Base-by-base conservation (phyloP, 1,140 invertebrate species). In the Parapsyche elsis region DNA sequence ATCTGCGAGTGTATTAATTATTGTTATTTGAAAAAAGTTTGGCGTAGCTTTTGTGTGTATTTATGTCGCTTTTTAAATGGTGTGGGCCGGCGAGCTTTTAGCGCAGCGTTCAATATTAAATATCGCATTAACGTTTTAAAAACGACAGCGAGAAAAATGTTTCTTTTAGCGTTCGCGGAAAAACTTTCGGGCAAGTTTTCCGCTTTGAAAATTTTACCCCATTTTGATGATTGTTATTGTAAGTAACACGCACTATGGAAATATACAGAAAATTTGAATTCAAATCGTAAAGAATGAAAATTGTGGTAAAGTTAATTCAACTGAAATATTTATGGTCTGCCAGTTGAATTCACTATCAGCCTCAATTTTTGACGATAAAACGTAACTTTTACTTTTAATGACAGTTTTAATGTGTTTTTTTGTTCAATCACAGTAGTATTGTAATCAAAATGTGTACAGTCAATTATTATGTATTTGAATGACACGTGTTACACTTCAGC, bases 181-280 rank as follows among this genome's bases (percentile, higher is more conserved):
- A 73, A 73, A 49, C 45, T 73, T 73, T 73, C 14, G 14, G 19
- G 2, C 24, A 73, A 73, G 38, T 73, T 73, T 73, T 73, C 71
- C 71, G 71, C 30, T 46, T 46, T 12, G 44, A 46, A 73, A 73
- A 73, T 38, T 67, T 73, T 14, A 9, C 9, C 26, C 19, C 9
- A 12, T 46, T 46, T 46, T 73, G 23, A 23, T 38, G 71, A 49
- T 49, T 73, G 21, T 73, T 73, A 73, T 38, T 38, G 30, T 38
- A 38, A 38, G 53, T n/a, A n/a, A n/a, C n/a, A n/a, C n/a, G n/a
- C n/a, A n/a, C n/a, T n/a, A n/a, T n/a, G n/a, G 4, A 57, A n/a
- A 57, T 10, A 57, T 10, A 10, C 53, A 4, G 53, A 1, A 21
- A 57, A n/a, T 57, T 57, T 57, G 30, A 38, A 16, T 57, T 57